phyloP scores from a whole-genome alignment of 2,113 vertebrate genomes.

The Pandion haliaetus region DNA sequence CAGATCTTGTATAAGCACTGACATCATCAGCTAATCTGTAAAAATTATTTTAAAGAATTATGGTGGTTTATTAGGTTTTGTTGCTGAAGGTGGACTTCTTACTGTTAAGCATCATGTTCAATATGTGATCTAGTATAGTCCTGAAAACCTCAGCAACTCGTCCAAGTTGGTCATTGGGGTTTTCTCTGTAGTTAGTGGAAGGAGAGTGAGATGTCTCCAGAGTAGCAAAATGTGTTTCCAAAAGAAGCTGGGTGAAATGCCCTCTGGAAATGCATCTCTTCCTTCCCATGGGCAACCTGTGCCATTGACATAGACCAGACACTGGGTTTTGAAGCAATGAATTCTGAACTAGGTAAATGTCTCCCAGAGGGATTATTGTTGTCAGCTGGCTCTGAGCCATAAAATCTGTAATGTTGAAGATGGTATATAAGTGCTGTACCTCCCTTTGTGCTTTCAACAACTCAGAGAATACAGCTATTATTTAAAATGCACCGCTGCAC shows the following conservation, averaged over 20 bases:
- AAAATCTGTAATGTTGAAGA: background rate
- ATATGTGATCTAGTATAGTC: background rate
- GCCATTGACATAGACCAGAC: background rate
- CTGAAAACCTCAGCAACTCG: background rate
- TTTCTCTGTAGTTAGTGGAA: background rate
- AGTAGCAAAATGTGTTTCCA: background rate
- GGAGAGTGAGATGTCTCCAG: background rate
- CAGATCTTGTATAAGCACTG: background rate
- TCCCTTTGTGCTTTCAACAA: background rate
- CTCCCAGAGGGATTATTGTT: background rate
- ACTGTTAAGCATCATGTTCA: background rate
- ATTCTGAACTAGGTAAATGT: background rate
- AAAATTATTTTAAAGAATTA: background rate
- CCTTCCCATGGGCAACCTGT: background rate
- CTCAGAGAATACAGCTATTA: background rate
- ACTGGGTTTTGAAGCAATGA: background rate
- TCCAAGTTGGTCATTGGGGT: background rate
- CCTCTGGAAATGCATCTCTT: background rate
- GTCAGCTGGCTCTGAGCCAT: background rate
- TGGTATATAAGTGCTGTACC: accelerated
- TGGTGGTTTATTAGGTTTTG: background rate
- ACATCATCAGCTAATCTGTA: background rate
- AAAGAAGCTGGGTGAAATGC: background rate
- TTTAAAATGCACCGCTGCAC: background rate
- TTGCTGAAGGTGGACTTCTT: background rate